Evolutionary conservation across 92 coral and sea anemone species (phyloP).

Genomic region (Virgularia gustaviana): DNA sequence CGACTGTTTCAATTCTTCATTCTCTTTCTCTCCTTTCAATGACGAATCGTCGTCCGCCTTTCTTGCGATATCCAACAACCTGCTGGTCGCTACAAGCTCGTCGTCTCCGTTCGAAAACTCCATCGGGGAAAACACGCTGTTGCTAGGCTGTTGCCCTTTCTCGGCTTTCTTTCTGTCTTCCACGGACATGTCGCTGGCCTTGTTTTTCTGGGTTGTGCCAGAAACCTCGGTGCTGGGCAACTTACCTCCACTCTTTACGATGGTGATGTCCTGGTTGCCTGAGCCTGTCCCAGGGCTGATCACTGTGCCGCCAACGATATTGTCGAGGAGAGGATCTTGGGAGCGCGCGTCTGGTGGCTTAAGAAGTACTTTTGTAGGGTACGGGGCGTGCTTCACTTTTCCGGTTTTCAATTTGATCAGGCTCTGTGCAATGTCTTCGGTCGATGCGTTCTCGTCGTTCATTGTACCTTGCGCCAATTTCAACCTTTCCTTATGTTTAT

Average conservation of each 20-base stretch:
- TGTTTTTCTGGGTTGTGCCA: neutral
- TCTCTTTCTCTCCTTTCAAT: constrained; percentile 13
- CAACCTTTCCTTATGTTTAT: neutral
- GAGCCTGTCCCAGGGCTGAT: neutral
- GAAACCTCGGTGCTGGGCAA: neutral
- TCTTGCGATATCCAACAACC: constrained; percentile 21
- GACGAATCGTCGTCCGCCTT: constrained; percentile 23
- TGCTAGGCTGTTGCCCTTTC: neutral
- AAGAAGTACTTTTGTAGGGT: constrained; percentile 6
- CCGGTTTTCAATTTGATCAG: constrained; percentile 24
- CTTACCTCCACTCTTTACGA: constrained; percentile 1
- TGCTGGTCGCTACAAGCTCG: constrained; percentile 24
- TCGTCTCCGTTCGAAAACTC: constrained; percentile 31
- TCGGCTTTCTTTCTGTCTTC: neutral
- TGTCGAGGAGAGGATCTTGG: neutral
- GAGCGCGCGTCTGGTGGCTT: neutral
- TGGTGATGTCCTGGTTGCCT: neutral
- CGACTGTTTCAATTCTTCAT: no score
- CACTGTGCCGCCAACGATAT: neutral
- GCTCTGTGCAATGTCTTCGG: constrained; percentile 14
- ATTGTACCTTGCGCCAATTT: neutral
- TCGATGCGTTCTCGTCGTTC: neutral
- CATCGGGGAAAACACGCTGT: constrained; percentile 22
- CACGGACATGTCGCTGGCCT: neutral
- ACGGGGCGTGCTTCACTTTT: constrained; percentile 14